Conservation (phyloP, 2,888 invertebrate species). For the Diaprepes abbreviatus region DNA sequence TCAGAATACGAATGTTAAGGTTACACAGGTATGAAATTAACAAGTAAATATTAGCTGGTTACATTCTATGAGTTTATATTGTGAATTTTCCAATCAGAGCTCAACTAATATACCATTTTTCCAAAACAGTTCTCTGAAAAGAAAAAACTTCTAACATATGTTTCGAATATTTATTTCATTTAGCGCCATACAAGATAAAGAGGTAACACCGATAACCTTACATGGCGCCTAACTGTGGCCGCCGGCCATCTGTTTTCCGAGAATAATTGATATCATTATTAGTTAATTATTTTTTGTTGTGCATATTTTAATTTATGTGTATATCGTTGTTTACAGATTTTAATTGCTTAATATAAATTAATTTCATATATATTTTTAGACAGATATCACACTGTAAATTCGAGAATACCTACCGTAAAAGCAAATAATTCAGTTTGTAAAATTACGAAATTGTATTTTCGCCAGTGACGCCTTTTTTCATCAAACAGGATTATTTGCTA, state of each 20-base stretch:
- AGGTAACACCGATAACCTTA: constrained; percentile 36
- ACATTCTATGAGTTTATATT: too few species aligned
- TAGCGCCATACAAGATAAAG: constrained; percentile 18
- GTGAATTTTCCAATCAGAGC: too few species aligned
- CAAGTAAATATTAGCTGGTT: too few species aligned
- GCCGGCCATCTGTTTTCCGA: constrained; percentile 31
- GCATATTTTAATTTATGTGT: constrained; percentile 15
- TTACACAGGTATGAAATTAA: too few species aligned
- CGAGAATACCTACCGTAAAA: too few species aligned
- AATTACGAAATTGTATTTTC: too few species aligned
- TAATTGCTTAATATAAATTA: constrained; percentile 29
- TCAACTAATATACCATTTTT: too few species aligned
- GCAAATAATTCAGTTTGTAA: too few species aligned
- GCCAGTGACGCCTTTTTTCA: background rate
- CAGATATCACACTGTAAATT: too few species aligned
- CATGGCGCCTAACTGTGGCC: constrained; percentile 28
- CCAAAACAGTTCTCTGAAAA: background rate
- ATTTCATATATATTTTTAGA: constrained; percentile 15
- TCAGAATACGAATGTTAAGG: too few species aligned
- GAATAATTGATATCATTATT: background rate
- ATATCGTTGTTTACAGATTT: constrained; percentile 29
- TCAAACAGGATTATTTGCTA: too few species aligned
- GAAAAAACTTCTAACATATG: background rate
- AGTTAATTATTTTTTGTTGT: constrained; percentile 11
- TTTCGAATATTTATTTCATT: background rate